Percentiles rank a stretch among this genome's conserved stretches.
phyloP scores from a whole-genome alignment of 2,797 vertebrate genomes.

The Corythornis leucogaster region DNA sequence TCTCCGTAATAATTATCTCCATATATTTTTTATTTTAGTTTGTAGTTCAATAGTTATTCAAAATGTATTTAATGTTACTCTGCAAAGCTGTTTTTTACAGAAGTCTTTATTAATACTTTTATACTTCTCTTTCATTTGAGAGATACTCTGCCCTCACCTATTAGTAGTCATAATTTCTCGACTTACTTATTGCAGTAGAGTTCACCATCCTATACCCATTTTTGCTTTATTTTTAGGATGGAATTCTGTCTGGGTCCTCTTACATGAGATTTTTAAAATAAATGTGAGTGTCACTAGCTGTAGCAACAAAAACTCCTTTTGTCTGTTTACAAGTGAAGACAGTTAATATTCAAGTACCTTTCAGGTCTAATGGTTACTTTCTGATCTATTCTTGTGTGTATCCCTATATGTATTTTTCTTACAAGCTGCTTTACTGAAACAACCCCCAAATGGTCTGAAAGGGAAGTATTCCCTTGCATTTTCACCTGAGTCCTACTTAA shows the following conservation, averaged over 20 bases:
- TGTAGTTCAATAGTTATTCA: background rate
- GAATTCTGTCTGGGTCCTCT: background rate
- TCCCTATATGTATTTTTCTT: conserved; percentile 2
- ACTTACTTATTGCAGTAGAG: background rate
- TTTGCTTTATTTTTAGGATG: background rate
- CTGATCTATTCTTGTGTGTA: background rate
- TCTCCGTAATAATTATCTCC: background rate
- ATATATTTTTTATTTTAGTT: background rate
- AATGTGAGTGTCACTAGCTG: background rate
- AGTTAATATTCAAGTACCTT: background rate
- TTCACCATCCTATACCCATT: background rate
- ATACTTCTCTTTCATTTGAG: background rate
- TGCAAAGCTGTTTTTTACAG: background rate
- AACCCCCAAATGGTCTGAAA: background rate
- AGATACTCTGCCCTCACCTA: background rate
- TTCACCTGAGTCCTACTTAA: background rate
- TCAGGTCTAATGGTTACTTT: background rate
- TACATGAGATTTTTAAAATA: background rate
- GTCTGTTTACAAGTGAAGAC: background rate
- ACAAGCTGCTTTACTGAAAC: background rate
- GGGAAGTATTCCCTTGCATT: background rate
- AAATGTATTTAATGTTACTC: background rate
- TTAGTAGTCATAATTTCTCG: background rate
- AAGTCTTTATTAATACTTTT: background rate
- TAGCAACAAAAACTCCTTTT: background rate